These are phyloP conservation scores for Psittacara wagleri DNA, from an alignment of 2,113 vertebrate species.

Conservation along the genomic window DNA sequence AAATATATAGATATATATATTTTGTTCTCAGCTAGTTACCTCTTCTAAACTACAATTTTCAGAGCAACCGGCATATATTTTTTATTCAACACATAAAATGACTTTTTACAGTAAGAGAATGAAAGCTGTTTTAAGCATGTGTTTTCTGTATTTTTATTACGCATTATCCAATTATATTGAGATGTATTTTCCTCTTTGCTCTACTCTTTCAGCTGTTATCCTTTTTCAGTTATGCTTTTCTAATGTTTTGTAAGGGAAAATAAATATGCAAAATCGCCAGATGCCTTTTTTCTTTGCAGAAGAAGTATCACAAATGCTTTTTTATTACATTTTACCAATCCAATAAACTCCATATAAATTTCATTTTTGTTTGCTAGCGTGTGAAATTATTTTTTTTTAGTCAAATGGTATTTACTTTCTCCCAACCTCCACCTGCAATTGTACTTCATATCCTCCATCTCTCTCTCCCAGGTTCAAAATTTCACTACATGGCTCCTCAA, in stretches of 20 bases:
- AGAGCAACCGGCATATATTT: conserved; percentile 64
- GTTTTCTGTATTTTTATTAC: conserved; percentile 74
- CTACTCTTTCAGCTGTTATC: conserved; percentile 60
- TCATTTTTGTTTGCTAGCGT: conserved; percentile 56
- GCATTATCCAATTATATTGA: conserved; percentile 71
- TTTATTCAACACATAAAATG: conserved; percentile 52
- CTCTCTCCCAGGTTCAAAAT: neutral
- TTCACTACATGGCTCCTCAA: neutral
- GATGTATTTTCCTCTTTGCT: conserved; percentile 70
- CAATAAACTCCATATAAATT: conserved; percentile 71
- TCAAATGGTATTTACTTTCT: conserved; percentile 57
- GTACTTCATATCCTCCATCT: neutral
- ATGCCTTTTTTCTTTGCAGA: conserved; percentile 73
- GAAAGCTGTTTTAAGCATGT: conserved; percentile 69
- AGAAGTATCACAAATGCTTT: conserved; percentile 73
- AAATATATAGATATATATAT: conserved; percentile 64
- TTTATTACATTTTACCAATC: conserved; percentile 71
- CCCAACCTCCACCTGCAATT: conserved; percentile 2
- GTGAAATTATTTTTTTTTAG: conserved; percentile 69
- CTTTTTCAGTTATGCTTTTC: conserved; percentile 72
- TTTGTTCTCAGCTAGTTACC: conserved; percentile 65
- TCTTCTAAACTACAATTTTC: conserved; percentile 55
- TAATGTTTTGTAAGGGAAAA: conserved; percentile 72
- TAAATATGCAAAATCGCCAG: conserved; percentile 70
- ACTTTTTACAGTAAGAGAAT: conserved; percentile 64